These are phyloP conservation scores for Octodonta nipae DNA, from an alignment of 2,888 invertebrate species.

Conservation along the genomic window DNA sequence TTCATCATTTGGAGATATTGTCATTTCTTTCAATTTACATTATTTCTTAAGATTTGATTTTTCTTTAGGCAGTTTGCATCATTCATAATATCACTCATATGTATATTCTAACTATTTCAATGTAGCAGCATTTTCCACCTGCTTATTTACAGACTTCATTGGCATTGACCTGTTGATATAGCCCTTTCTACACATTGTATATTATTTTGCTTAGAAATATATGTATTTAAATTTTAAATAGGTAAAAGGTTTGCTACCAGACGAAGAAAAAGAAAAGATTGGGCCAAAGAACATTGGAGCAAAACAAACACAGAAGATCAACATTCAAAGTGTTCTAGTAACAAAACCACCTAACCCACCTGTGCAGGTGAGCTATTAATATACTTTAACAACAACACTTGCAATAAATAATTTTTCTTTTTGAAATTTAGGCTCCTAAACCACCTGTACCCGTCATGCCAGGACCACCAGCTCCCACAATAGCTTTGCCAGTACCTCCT, in stretches of 20 bases:
- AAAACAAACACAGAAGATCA: conserved; percentile 23
- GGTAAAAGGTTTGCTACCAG: conserved; percentile 79
- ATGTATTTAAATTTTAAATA: conserved; percentile 15
- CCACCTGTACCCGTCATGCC: conserved; percentile 35
- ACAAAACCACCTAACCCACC: conserved; percentile 33
- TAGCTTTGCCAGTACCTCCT: conserved; percentile 34
- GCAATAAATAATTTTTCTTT: background rate
- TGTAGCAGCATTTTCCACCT: too few relatives aligned
- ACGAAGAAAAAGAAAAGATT: conserved; percentile 93
- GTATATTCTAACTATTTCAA: too few relatives aligned
- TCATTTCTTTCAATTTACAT: too few relatives aligned
- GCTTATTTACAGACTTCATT: too few relatives aligned
- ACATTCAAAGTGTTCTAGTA: conserved; percentile 27
- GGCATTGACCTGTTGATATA: too few relatives aligned
- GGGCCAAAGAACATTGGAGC: conserved; percentile 70
- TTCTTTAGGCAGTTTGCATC: too few relatives aligned
- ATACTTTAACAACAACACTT: background rate
- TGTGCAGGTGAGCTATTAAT: conserved; percentile 14
- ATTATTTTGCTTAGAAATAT: background rate
- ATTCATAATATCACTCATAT: too few relatives aligned
- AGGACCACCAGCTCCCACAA: conserved; percentile 33
- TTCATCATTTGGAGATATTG: too few relatives aligned
- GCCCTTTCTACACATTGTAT: background rate
- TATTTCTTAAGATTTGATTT: too few relatives aligned
- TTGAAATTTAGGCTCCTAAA: too few relatives aligned